Conservation (phyloP, 92 coral and sea anemone species). For the Epizoanthus ramosus region DNA sequence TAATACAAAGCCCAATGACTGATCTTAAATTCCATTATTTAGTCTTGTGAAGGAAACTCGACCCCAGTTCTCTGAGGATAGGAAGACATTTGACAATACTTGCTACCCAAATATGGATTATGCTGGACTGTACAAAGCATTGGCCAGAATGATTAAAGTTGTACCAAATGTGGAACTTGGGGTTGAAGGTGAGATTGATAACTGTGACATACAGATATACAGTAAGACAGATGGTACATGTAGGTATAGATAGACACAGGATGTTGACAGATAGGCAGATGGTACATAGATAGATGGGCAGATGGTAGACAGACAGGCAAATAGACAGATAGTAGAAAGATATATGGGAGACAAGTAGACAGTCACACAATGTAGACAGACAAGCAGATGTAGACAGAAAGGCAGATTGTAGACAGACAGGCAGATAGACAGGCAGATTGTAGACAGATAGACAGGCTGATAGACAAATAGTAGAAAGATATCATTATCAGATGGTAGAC, state of each 20-base stretch:
- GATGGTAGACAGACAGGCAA: too few relatives aligned
- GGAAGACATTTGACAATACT: conserved; percentile 75
- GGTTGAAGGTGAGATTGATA: conserved; percentile 74
- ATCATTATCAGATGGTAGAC: too few relatives aligned
- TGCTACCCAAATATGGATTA: conserved; percentile 89
- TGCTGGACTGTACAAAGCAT: conserved; percentile 82
- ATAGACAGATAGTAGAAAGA: too few relatives aligned
- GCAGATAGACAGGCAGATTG: too few relatives aligned
- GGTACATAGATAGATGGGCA: neutral
- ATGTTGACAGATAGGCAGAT: too few relatives aligned
- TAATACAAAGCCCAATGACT: neutral
- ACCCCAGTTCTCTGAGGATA: conserved; percentile 78
- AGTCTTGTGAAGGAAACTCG: conserved; percentile 94
- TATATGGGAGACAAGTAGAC: too few relatives aligned
- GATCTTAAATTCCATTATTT: neutral
- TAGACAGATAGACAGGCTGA: too few relatives aligned
- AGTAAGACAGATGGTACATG: neutral
- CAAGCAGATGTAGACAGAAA: neutral
- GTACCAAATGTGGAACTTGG: conserved; percentile 94
- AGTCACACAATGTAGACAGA: too few relatives aligned
- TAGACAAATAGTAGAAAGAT: too few relatives aligned
- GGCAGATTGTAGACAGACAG: neutral
- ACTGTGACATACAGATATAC: neutral
- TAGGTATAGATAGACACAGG: neutral
- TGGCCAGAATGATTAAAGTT: conserved; percentile 81